Evolutionary conservation across 2,797 vertebrate genomes (phyloP).

Genomic region (Falco berigora): DNA sequence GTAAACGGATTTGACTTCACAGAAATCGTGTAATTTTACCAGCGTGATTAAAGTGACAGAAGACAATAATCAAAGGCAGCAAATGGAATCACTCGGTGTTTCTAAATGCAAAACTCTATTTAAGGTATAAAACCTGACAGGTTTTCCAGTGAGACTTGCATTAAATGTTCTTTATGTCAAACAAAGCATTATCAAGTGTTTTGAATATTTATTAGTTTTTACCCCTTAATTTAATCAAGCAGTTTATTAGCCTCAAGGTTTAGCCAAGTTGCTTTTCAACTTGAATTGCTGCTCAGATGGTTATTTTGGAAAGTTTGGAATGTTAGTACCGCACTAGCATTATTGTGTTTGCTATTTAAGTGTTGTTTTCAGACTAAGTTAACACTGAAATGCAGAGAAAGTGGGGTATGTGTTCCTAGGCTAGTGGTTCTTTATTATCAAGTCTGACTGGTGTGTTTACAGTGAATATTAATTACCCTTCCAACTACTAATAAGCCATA

Average conservation of each 20-base stretch:
- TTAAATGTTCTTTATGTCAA: constrained; percentile 63
- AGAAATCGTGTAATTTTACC: constrained; percentile 61
- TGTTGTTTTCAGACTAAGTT: constrained; percentile 47
- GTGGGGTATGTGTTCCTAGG: constrained; percentile 18
- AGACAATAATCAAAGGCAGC: constrained; percentile 62
- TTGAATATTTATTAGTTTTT: constrained; percentile 73
- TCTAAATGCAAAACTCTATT: constrained; percentile 65
- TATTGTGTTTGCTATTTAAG: constrained; percentile 25
- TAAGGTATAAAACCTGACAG: constrained; percentile 65
- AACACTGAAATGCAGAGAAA: constrained; percentile 28
- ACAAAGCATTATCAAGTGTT: constrained; percentile 68
- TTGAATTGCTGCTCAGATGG: constrained; percentile 55
- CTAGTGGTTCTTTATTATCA: constrained; percentile 58
- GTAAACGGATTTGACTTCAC: constrained; percentile 65
- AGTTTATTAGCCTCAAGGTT: constrained; percentile 60
- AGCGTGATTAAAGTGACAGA: constrained; percentile 65
- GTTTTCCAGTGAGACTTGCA: constrained; percentile 54
- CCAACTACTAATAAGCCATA: constrained; percentile 22
- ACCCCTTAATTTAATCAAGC: constrained; percentile 68
- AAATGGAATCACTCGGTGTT: constrained; percentile 55
- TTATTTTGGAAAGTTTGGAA: constrained; percentile 59
- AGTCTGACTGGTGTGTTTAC: constrained; percentile 61
- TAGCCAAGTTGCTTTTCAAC: constrained; percentile 62
- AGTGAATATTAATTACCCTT: constrained; percentile 65
- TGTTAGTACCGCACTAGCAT: background rate